Conservation (phyloP, 2,797 vertebrate genomes). For the Hydrophis major region DNA sequence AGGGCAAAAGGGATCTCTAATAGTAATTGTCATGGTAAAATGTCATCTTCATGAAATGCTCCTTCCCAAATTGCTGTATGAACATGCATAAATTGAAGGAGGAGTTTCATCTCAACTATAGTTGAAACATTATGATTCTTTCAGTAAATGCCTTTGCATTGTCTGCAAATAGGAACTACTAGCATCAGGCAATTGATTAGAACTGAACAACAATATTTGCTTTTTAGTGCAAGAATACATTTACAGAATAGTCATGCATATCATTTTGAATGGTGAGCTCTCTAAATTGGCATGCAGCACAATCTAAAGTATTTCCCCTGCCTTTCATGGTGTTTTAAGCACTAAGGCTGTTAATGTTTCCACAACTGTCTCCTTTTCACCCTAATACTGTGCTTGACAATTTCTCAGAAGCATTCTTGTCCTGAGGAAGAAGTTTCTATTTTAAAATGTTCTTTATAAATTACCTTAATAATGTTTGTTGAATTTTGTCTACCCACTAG, state of each 20-base stretch:
- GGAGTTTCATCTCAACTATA: background rate
- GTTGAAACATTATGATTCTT: background rate
- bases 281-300: background rate
- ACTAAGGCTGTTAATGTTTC: background rate
- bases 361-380: background rate
- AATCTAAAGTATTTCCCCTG: background rate
- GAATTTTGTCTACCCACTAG: background rate
- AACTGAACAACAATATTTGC: background rate
- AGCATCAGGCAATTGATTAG: background rate
- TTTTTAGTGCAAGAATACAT: background rate
- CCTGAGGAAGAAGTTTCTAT: background rate
- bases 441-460: background rate
- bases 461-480: background rate
- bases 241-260: background rate
- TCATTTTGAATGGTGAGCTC: background rate
- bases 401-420: background rate
- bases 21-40: background rate
- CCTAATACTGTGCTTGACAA: background rate
- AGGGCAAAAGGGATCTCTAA: background rate
- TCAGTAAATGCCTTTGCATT: background rate
- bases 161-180: background rate
- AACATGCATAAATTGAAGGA: background rate
- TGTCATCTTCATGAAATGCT: background rate
- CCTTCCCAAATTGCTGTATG: background rate
- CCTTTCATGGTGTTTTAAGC: background rate